Base-by-base conservation (phyloP, 2,888 invertebrate genomes). In the Stenolophus ochropezus region DNA sequence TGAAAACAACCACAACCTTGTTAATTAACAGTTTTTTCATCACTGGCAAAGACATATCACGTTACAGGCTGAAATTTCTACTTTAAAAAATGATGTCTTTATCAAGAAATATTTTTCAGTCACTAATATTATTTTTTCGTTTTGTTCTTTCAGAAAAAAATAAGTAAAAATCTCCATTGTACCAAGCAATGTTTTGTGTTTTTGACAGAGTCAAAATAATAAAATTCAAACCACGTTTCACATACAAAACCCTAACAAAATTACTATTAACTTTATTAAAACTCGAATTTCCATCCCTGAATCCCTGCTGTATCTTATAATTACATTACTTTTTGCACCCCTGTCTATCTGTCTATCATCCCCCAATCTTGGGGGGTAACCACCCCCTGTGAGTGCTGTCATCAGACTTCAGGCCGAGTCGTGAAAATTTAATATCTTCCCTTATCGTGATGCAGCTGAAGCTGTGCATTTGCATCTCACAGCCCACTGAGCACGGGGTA, bases 381-480 rank as follows among this genome's bases (percentile, higher is more conserved):
- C 5, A 27, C 65, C 25, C 65, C 65, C 27, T 23, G 20, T n/a
- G 25, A 20, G 23, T 8, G 4, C 25, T 42, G 69, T 42, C 33
- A 42, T 42, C 69, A 69, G 33, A 14, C 33, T 69, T 33, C 69
- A 69, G 11, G 3, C 25, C 58, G 25, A 42, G 69, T 33, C 18
- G 69, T 33, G 69, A 69, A 69, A 69, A 69, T 69, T 69, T 69
- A 69, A 69, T 69, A 69, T 69, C 69, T 18, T 69, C 69, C 42
- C 42, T 69, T 69, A 69, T 69, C 69, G 11, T 20, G 69, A 69
- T 69, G 33, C 69, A 42, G 58, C 16, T 20, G 27, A 18, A 69
- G 58, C 69, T 5, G 3, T 69, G 18, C 65, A 69, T 65, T 58
- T 16, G 58, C 58, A 58, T 58, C 18, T 23, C 11, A 20, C 58